Evolutionary conservation across 53 echinoderm and acorn worm species (phyloP).

Genomic region (Holothuria scabra): DNA sequence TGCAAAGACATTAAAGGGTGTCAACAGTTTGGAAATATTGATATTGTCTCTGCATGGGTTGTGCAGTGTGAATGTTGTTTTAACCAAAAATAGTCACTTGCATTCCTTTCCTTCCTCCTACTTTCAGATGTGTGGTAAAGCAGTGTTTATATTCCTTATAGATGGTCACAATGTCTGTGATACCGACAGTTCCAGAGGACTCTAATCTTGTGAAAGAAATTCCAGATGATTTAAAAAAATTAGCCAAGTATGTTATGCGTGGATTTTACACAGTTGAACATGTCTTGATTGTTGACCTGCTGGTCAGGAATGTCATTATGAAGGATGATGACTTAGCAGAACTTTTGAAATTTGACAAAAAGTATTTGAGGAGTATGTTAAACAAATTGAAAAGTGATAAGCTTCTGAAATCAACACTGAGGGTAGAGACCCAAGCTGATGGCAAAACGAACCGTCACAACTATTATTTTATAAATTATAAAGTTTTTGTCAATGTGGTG

Average conservation of each 20-base stretch:
- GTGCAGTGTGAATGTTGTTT: no score
- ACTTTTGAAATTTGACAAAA: slow-evolving; percentile 95
- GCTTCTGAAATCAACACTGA: slow-evolving; percentile 84
- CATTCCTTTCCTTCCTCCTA: no score
- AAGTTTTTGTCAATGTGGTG: slow-evolving; percentile 95
- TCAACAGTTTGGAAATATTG: no score
- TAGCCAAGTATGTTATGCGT: slow-evolving; percentile 86
- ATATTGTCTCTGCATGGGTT: no score
- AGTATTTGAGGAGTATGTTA: slow-evolving; percentile 81
- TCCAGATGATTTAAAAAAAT: slow-evolving; percentile 83
- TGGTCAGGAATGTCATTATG: slow-evolving; percentile 82
- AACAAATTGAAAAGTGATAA: slow-evolving; percentile 94
- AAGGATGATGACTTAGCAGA: slow-evolving; percentile 91
- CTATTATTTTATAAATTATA: slow-evolving; percentile 99
- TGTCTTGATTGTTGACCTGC: slow-evolving; percentile 87
- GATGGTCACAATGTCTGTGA: no score
- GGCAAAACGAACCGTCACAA: slow-evolving; percentile 90
- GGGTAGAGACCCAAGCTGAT: slow-evolving; percentile 95
- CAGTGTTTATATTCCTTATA: no score
- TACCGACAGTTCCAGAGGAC: slow-evolving; percentile 36
- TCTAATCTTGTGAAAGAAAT: slow-evolving; percentile 79
- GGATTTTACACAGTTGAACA: slow-evolving; percentile 94
- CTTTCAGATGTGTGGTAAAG: no score
- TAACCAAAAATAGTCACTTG: no score
- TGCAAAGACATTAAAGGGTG: no score